A percentile compares a stretch with the other conserved stretches of the same genome.
These are phyloP conservation scores for Intoshia linei DNA, from an alignment of 1,140 invertebrate species.

Conservation along the genomic window DNA sequence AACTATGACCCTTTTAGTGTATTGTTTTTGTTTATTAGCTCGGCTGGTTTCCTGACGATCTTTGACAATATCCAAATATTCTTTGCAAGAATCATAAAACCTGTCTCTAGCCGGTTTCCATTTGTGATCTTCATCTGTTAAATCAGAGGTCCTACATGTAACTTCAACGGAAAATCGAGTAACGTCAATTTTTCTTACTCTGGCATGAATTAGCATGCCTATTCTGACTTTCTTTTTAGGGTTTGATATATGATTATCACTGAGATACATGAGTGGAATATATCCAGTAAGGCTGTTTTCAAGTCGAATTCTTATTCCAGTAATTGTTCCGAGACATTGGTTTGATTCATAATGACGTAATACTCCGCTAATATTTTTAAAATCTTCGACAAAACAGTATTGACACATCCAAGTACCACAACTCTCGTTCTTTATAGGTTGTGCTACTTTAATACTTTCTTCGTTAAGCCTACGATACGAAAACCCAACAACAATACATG, in stretches of 20 bases:
- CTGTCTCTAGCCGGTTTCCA: slow-evolving; percentile 48
- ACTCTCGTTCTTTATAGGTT: slow-evolving; percentile 64
- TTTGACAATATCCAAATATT: too few species aligned
- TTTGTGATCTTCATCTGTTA: slow-evolving; percentile 53
- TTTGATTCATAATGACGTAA: slow-evolving; percentile 56
- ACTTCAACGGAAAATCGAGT: slow-evolving; percentile 70
- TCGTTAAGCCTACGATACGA: slow-evolving; percentile 52
- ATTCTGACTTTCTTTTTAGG: slow-evolving; percentile 55
- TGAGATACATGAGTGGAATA: slow-evolving; percentile 68
- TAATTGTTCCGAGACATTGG: slow-evolving; percentile 65
- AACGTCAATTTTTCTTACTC: slow-evolving; percentile 76
- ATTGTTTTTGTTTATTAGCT: too few species aligned
- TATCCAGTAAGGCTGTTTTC: slow-evolving; percentile 79
- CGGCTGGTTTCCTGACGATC: too few species aligned
- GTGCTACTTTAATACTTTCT: slow-evolving; percentile 66
- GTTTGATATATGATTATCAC: slow-evolving; percentile 61
- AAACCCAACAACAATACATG: slow-evolving; percentile 19
- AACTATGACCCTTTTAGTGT: slow-evolving; percentile 67
- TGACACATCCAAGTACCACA: slow-evolving; percentile 80
- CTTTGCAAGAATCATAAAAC: too few species aligned
- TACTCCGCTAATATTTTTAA: slow-evolving; percentile 60
- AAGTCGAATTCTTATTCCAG: slow-evolving; percentile 49
- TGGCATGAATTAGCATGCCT: slow-evolving; percentile 54
- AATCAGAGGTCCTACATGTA: slow-evolving; percentile 61
- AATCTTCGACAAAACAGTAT: slow-evolving; percentile 72